These are phyloP conservation scores for Macrotrachela quadricornifera DNA, from an alignment of 1,140 invertebrate species.

Conservation along the genomic window DNA sequence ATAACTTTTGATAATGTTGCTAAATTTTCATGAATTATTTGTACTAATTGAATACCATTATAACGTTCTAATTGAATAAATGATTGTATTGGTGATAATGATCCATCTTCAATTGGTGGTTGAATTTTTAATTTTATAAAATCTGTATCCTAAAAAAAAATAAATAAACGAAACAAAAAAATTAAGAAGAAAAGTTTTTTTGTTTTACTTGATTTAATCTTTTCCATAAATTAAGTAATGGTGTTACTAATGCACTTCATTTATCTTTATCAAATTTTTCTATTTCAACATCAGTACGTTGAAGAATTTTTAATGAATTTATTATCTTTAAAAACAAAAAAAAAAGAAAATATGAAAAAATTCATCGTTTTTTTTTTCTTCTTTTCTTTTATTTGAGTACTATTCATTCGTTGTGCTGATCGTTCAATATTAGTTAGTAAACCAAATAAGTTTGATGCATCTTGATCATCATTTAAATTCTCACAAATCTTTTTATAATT, in stretches of 20 bases:
- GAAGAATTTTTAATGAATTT: too few species aligned
- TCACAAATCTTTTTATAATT: too few species aligned
- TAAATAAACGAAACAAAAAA: not conserved
- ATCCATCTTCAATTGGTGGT: conserved; percentile 18
- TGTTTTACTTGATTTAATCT: conserved; percentile 43
- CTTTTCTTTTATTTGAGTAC: conserved; percentile 30
- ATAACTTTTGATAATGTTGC: conserved; percentile 41
- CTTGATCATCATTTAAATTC: conserved; percentile 30
- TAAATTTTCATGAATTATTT: conserved; percentile 35
- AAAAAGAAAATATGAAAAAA: too few species aligned
- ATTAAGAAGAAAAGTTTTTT: not conserved
- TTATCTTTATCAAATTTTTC: conserved; percentile 23
- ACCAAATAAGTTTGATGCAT: conserved; percentile 49
- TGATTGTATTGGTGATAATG: conserved; percentile 27
- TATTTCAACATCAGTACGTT: not conserved
- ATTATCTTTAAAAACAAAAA: too few species aligned
- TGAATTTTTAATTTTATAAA: conserved; percentile 22
- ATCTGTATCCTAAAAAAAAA: conserved; percentile 16
- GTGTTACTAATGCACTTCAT: conserved; percentile 41
- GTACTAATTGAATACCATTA: conserved; percentile 33
- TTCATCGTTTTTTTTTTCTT: too few species aligned
- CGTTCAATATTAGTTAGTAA: conserved; percentile 57
- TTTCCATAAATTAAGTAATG: conserved; percentile 51
- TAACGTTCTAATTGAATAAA: conserved; percentile 38
- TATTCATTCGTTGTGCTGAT: conserved; percentile 48